These are phyloP conservation scores for Gyrodactylus salaris DNA, from an alignment of 1,140 invertebrate genomes.

Conservation along the genomic window DNA sequence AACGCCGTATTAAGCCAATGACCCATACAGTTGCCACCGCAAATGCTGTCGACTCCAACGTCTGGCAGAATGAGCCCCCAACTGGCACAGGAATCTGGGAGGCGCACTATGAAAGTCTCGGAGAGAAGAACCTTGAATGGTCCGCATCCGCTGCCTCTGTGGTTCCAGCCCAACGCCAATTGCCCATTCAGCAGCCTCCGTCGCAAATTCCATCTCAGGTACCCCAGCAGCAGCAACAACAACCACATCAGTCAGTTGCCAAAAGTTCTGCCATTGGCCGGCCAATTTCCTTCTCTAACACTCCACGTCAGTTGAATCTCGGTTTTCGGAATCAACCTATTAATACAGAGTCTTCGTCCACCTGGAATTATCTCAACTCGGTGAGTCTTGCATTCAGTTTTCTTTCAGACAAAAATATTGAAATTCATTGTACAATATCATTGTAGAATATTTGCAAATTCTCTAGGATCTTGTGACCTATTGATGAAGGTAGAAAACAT, in stretches of 20 bases:
- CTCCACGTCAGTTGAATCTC: not conserved
- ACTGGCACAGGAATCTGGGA: slow-evolving; percentile 3
- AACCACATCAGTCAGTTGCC: too few relatives aligned
- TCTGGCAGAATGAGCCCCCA: slow-evolving; percentile 3
- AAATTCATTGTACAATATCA: too few relatives aligned
- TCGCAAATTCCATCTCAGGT: not conserved
- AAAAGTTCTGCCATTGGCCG: too few relatives aligned
- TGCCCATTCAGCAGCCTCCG: not conserved
- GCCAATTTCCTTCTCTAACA: not conserved
- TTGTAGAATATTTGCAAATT: too few relatives aligned
- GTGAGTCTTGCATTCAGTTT: not conserved
- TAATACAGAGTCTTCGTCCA: not conserved
- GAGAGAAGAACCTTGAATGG: not conserved
- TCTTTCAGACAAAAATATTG: too few relatives aligned
- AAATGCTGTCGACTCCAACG: not conserved
- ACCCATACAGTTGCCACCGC: not conserved
- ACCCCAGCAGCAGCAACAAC: not conserved
- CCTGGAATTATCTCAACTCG: not conserved
- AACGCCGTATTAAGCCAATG: not conserved
- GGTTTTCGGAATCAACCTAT: not conserved
- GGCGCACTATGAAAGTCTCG: not conserved
- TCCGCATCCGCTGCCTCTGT: not conserved
- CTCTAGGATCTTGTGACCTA: too few relatives aligned
- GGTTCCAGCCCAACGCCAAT: not conserved
- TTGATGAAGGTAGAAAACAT: too few relatives aligned